Conservation (phyloP, 2,797 vertebrate species). For the Dallia pectoralis region DNA sequence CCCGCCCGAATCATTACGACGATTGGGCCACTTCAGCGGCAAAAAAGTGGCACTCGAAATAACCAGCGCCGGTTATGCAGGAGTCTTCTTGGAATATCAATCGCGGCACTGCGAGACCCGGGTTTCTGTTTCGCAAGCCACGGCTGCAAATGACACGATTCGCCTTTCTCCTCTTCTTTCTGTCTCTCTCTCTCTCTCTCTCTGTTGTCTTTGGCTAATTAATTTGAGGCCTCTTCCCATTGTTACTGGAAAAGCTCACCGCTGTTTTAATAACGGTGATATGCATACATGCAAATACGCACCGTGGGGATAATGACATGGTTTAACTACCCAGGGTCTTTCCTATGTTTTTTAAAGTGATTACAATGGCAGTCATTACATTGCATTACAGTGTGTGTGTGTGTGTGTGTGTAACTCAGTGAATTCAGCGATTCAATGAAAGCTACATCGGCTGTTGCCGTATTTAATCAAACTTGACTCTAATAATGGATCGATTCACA, state of each 20-base stretch:
- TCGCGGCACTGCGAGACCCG: constrained; percentile 47
- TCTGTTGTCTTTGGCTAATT: constrained; percentile 51
- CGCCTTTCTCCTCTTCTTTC: not conserved
- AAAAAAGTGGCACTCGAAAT: constrained; percentile 62
- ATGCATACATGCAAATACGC: constrained; percentile 34
- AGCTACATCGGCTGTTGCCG: constrained; percentile 42
- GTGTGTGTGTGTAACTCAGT: not conserved
- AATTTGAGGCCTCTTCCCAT: constrained; percentile 33
- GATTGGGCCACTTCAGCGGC: constrained; percentile 62
- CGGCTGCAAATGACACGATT: constrained; percentile 43
- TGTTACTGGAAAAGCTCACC: constrained; percentile 12
- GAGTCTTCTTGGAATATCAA: constrained; percentile 60
- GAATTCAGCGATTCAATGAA: constrained; percentile 25
- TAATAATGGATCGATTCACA: constrained; percentile 47
- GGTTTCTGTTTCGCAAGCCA: constrained; percentile 44
- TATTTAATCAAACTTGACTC: constrained; percentile 54
- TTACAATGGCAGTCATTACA: constrained; percentile 17
- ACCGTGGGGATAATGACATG: constrained; percentile 25
- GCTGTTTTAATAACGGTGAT: constrained; percentile 37
- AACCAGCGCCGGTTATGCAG: constrained; percentile 53
- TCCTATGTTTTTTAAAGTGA: constrained; percentile 23
- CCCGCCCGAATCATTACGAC: constrained; percentile 54
- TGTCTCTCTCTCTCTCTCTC: too few relatives aligned
- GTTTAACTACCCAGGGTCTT: constrained; percentile 20
- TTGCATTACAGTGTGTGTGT: not conserved